Conservation (phyloP, 2,888 invertebrate genomes). For the Hydraecia micacea region DNA sequence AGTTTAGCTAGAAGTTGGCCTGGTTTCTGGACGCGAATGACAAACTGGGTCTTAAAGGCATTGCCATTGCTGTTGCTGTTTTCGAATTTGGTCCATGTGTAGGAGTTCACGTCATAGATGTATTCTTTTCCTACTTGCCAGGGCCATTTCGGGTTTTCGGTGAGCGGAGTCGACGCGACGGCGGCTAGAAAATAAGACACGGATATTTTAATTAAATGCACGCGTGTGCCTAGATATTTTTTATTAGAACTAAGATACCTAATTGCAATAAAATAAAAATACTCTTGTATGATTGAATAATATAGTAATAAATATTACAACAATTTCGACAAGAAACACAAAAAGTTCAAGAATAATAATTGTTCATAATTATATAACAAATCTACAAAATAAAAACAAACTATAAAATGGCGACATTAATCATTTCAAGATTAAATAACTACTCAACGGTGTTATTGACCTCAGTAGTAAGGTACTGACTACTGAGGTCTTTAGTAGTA, state of each 20-base stretch:
- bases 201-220: neutral
- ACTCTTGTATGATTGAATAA: neutral
- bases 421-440: neutral
- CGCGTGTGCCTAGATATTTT: neutral
- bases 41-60: constrained; percentile 88
- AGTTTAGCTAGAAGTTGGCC: constrained; percentile 86
- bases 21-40: constrained; percentile 87
- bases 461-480: neutral
- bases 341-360: neutral
- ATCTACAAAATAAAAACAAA: neutral
- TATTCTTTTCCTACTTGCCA: constrained; percentile 91
- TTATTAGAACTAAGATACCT: neutral
- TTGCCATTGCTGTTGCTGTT: constrained; percentile 86
- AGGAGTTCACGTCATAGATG: constrained; percentile 89
- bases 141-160: constrained; percentile 76
- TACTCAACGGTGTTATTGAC: neutral
- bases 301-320: neutral
- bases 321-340: neutral
- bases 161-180: constrained; percentile 73
- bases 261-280: neutral
- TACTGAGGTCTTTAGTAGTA: neutral
- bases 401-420: neutral
- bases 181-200: constrained; percentile 74
- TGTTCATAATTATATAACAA: neutral
- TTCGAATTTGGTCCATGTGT: constrained; percentile 90